Conservation (phyloP, 2,888 invertebrate species). For the Hydrotaea cyrtoneurina region DNA sequence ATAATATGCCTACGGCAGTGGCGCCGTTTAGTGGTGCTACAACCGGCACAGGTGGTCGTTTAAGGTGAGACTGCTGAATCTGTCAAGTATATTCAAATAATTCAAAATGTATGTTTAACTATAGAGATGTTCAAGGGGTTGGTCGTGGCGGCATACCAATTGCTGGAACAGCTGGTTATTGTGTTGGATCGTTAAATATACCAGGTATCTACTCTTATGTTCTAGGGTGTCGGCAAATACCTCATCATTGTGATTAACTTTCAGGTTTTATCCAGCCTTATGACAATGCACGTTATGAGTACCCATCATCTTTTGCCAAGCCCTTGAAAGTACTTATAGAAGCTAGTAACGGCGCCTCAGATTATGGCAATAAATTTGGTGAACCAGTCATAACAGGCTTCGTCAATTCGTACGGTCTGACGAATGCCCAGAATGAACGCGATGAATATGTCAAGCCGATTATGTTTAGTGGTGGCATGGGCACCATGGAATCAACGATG, state of each 20-base stretch:
- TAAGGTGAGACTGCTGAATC: constrained; percentile 80
- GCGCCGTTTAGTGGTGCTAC: constrained; percentile 99
- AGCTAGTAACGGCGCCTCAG: constrained; percentile 98
- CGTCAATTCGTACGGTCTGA: constrained; percentile 93
- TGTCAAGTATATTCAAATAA: background rate
- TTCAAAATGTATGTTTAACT: background rate
- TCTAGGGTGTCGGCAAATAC: background rate
- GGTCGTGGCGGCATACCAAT: constrained; percentile 96
- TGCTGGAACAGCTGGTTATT: constrained; percentile 98
- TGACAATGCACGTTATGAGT: constrained; percentile 88
- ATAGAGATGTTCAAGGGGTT: constrained; percentile 95
- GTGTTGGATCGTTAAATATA: constrained; percentile 95
- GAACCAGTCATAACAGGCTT: constrained; percentile 97
- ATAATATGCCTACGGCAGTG: constrained; percentile 98
- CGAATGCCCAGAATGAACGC: constrained; percentile 84
- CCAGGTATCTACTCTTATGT: constrained; percentile 84
- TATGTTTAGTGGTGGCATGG: constrained; percentile 99
- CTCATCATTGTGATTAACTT: background rate
- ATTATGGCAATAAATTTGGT: constrained; percentile 99
- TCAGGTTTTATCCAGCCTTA: constrained; percentile 92
- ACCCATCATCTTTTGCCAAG: constrained; percentile 94
- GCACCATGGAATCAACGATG: constrained; percentile 92
- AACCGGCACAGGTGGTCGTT: constrained; percentile 97
- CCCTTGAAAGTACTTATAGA: constrained; percentile 95
- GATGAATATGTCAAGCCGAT: constrained; percentile 98